A percentile compares a stretch with the other conserved stretches of the same genome.
Evolutionary conservation across 2,888 invertebrate species (phyloP).

Genomic region (Microctonus aethiopoides): DNA sequence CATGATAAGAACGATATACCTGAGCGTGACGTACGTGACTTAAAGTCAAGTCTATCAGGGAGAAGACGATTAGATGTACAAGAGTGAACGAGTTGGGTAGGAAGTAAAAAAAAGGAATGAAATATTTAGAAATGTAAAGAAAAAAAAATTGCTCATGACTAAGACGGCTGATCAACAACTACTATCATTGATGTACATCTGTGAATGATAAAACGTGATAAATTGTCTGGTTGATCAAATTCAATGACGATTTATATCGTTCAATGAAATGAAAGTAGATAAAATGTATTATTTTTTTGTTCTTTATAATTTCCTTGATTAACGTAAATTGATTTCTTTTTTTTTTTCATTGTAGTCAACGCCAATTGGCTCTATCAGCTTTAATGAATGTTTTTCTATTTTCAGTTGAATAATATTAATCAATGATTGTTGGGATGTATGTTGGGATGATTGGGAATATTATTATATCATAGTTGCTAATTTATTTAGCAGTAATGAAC

Average conservation of each 20-base stretch:
- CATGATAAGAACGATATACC: constrained; percentile 25
- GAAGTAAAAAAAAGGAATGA: background rate
- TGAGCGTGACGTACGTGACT: constrained; percentile 20
- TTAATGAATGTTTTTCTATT: background rate
- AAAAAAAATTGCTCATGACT: constrained; percentile 9
- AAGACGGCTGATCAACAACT: constrained; percentile 23
- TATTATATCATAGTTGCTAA: too few species aligned
- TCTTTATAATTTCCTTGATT: background rate
- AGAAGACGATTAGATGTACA: background rate
- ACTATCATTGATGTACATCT: constrained; percentile 9
- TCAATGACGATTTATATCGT: background rate
- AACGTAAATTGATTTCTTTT: background rate
- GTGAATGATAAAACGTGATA: constrained; percentile 12
- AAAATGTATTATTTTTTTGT: background rate
- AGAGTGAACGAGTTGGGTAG: background rate
- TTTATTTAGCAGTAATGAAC: too few species aligned
- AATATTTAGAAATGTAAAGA: background rate
- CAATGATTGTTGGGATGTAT: too few species aligned
- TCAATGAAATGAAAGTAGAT: constrained; percentile 3
- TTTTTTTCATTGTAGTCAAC: background rate
- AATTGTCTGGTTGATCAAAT: constrained; percentile 12
- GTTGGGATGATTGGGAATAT: too few species aligned
- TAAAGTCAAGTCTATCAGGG: background rate
- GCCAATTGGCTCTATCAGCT: constrained; percentile 8
- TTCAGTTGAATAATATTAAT: too few species aligned